These are phyloP conservation scores for Aethina tumida DNA, from an alignment of 1,140 invertebrate genomes.

Conservation along the genomic window DNA sequence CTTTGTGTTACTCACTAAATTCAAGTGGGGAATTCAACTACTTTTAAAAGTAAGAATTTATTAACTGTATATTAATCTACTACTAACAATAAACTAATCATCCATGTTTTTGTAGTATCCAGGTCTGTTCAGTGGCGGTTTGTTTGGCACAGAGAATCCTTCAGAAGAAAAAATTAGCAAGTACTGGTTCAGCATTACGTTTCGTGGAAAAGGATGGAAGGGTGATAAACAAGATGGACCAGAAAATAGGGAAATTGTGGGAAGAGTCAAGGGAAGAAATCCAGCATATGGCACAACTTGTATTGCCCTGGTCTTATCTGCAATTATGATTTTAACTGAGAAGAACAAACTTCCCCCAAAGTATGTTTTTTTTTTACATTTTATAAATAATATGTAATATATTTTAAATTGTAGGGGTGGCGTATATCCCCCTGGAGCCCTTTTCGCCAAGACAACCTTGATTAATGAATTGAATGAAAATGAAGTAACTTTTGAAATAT, in stretches of 20 bases:
- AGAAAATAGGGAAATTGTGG: constrained; percentile 58
- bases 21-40: constrained; percentile 46
- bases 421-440: constrained; percentile 47
- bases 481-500: constrained; percentile 48
- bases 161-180: constrained; percentile 50
- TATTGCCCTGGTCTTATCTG: constrained; percentile 58
- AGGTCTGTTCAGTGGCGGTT: constrained; percentile 60
- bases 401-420: constrained; percentile 47
- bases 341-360: constrained; percentile 59
- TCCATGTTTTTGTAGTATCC: constrained; percentile 38
- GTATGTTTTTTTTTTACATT: constrained; percentile 39
- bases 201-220: constrained; percentile 72
- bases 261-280: constrained; percentile 52
- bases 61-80: constrained; percentile 34
- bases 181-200: constrained; percentile 52
- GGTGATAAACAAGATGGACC: constrained; percentile 48
- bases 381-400: no score
- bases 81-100: constrained; percentile 7
- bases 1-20: constrained; percentile 56
- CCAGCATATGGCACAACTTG: constrained; percentile 79
- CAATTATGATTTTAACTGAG: constrained; percentile 67
- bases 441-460: constrained; percentile 52
- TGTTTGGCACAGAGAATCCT: constrained; percentile 57
- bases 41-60: constrained; percentile 41
- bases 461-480: constrained; percentile 48